Percentiles rank a stretch among this genome's conserved stretches.
These are phyloP conservation scores for Thalassaphorura encarpata DNA, from an alignment of 1,140 invertebrate genomes.

Conservation along the genomic window DNA sequence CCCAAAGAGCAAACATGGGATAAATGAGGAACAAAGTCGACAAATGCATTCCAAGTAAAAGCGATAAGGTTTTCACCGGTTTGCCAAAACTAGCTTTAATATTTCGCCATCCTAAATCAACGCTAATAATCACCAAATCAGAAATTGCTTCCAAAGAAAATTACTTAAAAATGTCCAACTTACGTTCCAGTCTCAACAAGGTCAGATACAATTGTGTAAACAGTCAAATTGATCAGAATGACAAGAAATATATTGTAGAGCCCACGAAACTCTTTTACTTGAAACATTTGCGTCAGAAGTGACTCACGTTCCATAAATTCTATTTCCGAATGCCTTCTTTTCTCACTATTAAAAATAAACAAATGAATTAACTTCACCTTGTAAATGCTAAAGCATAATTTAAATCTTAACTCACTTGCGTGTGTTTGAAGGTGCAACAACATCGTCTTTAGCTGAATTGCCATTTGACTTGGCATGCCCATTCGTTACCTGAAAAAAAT, in stretches of 20 bases:
- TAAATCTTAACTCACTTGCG: no score
- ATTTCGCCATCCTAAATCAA: conserved; percentile 19
- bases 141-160: neutral
- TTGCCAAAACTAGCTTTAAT: conserved; percentile 17
- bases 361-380: neutral
- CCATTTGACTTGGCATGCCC: no score
- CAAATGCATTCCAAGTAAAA: conserved; percentile 11
- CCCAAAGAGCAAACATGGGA: neutral
- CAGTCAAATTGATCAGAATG: conserved; percentile 59
- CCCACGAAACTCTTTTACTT: conserved; percentile 64
- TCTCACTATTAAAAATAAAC: neutral
- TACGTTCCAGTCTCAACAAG: conserved; percentile 61
- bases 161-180: conserved; percentile 35
- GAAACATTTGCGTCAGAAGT: conserved; percentile 61
- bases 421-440: no score
- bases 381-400: no score
- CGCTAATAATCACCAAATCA: conserved; percentile 11
- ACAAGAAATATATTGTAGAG: conserved; percentile 73
- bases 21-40: conserved; percentile 6
- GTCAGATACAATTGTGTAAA: conserved; percentile 60
- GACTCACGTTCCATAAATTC: conserved; percentile 59
- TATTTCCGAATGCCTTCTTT: conserved; percentile 50
- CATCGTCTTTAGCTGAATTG: no score
- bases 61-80: neutral
- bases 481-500: no score